phyloP scores from a whole-genome alignment of 2,797 vertebrate genomes.

The Sebastes cheni region DNA sequence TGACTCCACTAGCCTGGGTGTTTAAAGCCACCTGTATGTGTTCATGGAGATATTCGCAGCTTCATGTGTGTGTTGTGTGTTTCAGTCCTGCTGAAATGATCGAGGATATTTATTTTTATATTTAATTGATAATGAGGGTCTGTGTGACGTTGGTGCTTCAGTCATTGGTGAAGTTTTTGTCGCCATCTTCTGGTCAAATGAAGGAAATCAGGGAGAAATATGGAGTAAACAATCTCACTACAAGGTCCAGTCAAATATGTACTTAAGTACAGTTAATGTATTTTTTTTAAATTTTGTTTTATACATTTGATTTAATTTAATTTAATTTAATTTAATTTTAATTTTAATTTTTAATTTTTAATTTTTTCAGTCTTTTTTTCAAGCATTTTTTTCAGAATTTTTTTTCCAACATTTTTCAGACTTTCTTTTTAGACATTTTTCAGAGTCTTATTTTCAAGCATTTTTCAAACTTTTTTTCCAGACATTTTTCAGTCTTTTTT shows the following conservation, averaged over 20 bases:
- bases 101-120: not conserved
- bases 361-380: too few species aligned
- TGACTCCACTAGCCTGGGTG: not conserved
- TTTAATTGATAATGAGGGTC: not conserved
- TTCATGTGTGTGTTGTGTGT: not conserved
- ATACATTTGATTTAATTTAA: too few species aligned
- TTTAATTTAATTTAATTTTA: too few species aligned
- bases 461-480: too few species aligned
- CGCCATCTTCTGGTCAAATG: conserved; percentile 22
- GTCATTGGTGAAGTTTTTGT: not conserved
- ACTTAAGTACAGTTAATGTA: too few species aligned
- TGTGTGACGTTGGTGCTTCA: not conserved
- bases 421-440: too few species aligned
- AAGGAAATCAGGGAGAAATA: not conserved
- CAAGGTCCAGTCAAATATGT: not conserved
- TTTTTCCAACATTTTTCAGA: too few species aligned
- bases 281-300: too few species aligned
- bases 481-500: too few species aligned
- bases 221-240: not conserved
- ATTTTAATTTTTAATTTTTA: too few species aligned
- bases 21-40: not conserved
- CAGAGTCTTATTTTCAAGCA: too few species aligned
- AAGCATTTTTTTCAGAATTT: too few species aligned
- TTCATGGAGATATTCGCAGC: not conserved
- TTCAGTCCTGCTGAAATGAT: not conserved